Evolutionary conservation across 2,888 invertebrate species (phyloP), one percentile per base, ranked within the genome.

Genomic region (Epirrita christyi): DNA sequence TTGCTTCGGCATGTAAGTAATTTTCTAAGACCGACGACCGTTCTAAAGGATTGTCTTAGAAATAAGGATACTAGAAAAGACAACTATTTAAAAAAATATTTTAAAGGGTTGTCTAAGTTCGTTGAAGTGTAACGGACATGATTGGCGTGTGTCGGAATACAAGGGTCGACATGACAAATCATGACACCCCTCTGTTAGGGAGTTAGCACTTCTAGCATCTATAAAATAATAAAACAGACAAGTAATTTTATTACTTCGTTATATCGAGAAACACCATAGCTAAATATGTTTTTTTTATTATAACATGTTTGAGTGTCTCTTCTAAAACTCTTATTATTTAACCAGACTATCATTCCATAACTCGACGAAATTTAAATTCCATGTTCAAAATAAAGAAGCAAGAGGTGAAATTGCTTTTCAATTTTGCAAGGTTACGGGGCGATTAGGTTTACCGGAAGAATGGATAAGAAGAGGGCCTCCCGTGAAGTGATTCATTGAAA

Each of bases 1-100:
- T 88, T 89, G 86, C 86, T 73, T 84, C 65, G 77, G 80, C 85
- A 80, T 90, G 88, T 88, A 89, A 86, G 87, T 88, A 86, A 91
- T 91, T 88, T 89, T 89, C 91, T 89, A 90, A 89, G 74, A 75
- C 80, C 80, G 72, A 76, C 36, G 53, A 29, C 53, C 49, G 49
- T 56, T 45, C 72, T 80, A 32, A 32, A 9, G 21, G 50, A 32
- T 36, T 27, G 42, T 49, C 51, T 61, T 59, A 58, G 61, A 60
- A 60, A 56, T 53, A 58, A 48, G 21, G 38, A 43, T 38, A 34
- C 14, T 51, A 44, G 53, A 54, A 15, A 37, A 40, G 46, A 38
- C 43, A 11, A n/a, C n/a, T n/a, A n/a, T n/a, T n/a, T n/a, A n/a
- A n/a, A n/a, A n/a, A n/a, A n/a, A n/a, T n/a, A n/a, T n/a, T n/a